phyloP scores from a whole-genome alignment of 2,113 vertebrate species.

The Talpa occidentalis region DNA sequence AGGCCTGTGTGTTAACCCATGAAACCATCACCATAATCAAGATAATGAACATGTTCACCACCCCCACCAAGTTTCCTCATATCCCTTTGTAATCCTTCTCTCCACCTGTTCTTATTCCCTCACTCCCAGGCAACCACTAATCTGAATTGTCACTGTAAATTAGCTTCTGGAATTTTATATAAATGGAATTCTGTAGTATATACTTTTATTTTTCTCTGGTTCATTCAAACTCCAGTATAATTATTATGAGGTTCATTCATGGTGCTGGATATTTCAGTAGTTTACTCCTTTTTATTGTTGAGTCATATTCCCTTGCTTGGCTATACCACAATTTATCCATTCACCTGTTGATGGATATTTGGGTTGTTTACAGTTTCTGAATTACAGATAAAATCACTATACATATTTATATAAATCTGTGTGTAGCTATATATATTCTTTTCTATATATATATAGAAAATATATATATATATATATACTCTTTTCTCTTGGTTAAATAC shows the following conservation, averaged over 20 bases:
- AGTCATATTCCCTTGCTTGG: not conserved
- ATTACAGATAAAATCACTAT: not conserved
- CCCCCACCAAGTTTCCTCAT: not conserved
- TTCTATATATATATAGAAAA: no score
- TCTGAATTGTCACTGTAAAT: not conserved
- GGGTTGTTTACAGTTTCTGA: not conserved
- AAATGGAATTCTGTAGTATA: not conserved
- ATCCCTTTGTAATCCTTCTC: not conserved
- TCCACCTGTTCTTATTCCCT: not conserved
- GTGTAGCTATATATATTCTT: not conserved
- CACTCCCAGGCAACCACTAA: not conserved
- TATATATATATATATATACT: no score
- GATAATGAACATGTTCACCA: not conserved
- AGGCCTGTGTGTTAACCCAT: not conserved
- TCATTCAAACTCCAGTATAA: not conserved
- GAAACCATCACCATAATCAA: not conserved
- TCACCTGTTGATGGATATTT: not conserved
- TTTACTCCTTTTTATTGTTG: not conserved
- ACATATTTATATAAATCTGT: not conserved
- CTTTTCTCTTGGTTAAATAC: slow-evolving; percentile 18
- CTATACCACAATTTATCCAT: not conserved
- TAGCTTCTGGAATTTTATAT: not conserved
- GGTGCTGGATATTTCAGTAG: not conserved
- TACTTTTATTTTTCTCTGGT: not conserved
- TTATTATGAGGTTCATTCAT: not conserved